Evolutionary conservation across 2,113 vertebrate species (phyloP).

Genomic region (Mesoclemmys tuberculata): DNA sequence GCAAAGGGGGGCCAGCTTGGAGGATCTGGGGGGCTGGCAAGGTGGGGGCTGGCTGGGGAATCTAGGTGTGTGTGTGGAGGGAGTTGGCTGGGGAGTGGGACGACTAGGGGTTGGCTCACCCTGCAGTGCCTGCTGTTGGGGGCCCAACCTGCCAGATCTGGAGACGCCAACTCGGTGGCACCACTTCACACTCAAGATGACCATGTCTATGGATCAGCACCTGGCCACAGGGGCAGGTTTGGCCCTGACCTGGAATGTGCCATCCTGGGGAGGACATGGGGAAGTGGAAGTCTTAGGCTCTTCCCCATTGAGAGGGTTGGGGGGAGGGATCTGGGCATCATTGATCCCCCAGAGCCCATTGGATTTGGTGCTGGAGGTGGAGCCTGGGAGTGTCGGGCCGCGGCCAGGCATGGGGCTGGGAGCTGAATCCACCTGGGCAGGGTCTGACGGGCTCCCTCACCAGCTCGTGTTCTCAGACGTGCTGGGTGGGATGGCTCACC

Average conservation of each 20-base stretch:
- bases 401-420: not conserved
- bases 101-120: not conserved
- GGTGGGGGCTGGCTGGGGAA: too few species aligned
- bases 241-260: not conserved
- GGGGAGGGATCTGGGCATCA: not conserved
- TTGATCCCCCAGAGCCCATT: too few species aligned
- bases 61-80: not conserved
- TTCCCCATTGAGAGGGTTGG: not conserved
- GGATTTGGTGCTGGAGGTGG: not conserved
- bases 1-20: not conserved
- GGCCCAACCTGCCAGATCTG: not conserved
- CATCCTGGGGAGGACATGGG: not conserved
- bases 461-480: not conserved
- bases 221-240: not conserved
- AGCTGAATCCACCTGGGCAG: too few species aligned
- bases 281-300: not conserved
- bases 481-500: not conserved
- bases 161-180: too few species aligned
- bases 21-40: not conserved
- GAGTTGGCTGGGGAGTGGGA: not conserved
- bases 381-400: too few species aligned
- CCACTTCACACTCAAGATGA: not conserved
- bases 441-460: not conserved
- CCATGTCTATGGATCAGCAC: not conserved
- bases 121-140: not conserved